Evolutionary conservation across 2,797 vertebrate species (phyloP).

Genomic region (Lophius americanus): DNA sequence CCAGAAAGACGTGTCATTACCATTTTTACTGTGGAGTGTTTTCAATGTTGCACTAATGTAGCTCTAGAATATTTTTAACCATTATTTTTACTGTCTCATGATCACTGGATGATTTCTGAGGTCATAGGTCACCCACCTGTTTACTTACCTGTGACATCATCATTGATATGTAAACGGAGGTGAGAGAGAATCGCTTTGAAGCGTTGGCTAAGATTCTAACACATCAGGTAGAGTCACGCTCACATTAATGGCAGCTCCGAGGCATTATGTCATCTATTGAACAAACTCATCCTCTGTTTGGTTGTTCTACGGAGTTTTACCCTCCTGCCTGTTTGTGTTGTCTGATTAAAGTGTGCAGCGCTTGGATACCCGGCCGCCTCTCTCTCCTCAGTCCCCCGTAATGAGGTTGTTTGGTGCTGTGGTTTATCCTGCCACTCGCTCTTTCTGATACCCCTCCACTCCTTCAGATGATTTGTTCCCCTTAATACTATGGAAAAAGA

Average conservation of each 20-base stretch:
- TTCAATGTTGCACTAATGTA: no score
- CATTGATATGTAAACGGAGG: constrained; percentile 25
- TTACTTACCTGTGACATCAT: constrained; percentile 13
- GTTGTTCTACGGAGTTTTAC: constrained; percentile 39
- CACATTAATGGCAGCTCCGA: constrained; percentile 35
- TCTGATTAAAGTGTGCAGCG: constrained; percentile 64
- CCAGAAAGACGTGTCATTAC: no score
- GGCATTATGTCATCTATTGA: constrained; percentile 51
- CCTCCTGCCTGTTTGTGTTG: constrained; percentile 40
- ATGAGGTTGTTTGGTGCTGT: constrained; percentile 61
- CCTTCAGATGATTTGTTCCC: constrained; percentile 44
- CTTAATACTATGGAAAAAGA: constrained; percentile 68
- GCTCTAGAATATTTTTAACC: no score
- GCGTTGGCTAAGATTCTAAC: background rate
- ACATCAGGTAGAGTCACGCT: constrained; percentile 9
- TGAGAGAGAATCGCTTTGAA: background rate
- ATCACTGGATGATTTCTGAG: constrained; percentile 11
- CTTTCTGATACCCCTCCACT: constrained; percentile 55
- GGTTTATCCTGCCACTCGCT: constrained; percentile 69
- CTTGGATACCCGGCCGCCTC: constrained; percentile 66
- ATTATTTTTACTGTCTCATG: background rate
- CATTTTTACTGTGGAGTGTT: no score
- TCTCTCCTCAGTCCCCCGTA: constrained; percentile 51
- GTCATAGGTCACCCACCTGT: constrained; percentile 23
- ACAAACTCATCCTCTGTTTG: constrained; percentile 58